These are phyloP conservation scores for Dromiciops gliroides DNA, from an alignment of 2,113 vertebrate species.

Conservation along the genomic window DNA sequence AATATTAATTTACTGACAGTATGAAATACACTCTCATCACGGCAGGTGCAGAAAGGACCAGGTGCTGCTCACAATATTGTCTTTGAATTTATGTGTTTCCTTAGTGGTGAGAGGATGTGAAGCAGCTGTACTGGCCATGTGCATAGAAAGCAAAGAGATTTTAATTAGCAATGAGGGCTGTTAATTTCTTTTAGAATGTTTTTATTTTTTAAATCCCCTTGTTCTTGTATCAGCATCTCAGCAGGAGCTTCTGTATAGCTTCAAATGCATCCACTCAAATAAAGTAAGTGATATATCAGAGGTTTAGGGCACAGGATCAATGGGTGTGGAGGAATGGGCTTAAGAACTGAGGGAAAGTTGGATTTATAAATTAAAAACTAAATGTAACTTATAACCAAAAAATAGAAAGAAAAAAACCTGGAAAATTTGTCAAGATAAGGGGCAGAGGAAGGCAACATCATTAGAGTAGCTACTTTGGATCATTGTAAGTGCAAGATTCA, in stretches of 20 bases:
- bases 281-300: slow-evolving; percentile 70
- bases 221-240: slow-evolving; percentile 81
- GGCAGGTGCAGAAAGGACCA: slow-evolving; percentile 91
- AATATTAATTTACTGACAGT: slow-evolving; percentile 94
- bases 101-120: slow-evolving; percentile 85
- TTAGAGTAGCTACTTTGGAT: background rate
- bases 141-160: slow-evolving; percentile 94
- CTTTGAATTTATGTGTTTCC: slow-evolving; percentile 93
- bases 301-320: slow-evolving; percentile 71
- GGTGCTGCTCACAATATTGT: slow-evolving; percentile 91
- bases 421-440: background rate
- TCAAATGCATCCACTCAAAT: slow-evolving; percentile 73
- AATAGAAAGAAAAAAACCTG: background rate
- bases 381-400: slow-evolving; percentile 42
- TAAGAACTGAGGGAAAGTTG: slow-evolving; percentile 75
- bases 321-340: slow-evolving; percentile 49
- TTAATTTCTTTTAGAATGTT: slow-evolving; percentile 90
- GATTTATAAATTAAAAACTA: slow-evolving; percentile 16
- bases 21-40: slow-evolving; percentile 91
- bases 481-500: no score
- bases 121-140: slow-evolving; percentile 93
- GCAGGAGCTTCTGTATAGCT: slow-evolving; percentile 78
- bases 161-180: slow-evolving; percentile 95
- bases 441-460: background rate
- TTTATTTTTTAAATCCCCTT: slow-evolving; percentile 80